Conservation (phyloP, 2,888 invertebrate genomes). For the Drosophila phalerata region DNA sequence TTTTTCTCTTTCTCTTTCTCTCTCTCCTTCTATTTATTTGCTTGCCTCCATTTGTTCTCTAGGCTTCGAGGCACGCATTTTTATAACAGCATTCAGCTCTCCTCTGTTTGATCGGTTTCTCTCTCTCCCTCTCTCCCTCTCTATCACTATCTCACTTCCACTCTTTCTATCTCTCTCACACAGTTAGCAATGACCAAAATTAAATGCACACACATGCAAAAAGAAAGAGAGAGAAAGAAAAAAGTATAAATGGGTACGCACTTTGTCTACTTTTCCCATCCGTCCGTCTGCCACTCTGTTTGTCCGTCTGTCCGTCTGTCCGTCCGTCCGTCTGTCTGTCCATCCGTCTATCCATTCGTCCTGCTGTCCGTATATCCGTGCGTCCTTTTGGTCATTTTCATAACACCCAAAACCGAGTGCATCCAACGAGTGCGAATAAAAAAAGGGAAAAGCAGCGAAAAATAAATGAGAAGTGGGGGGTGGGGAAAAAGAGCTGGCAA, state of each 20-base stretch:
- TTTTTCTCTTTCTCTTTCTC: no score
- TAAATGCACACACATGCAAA: slow-evolving; percentile 4
- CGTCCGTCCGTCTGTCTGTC: slow-evolving; percentile 11
- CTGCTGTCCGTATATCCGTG: neutral
- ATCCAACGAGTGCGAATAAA: neutral
- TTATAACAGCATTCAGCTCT: neutral
- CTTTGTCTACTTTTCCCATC: slow-evolving; percentile 42
- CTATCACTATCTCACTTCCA: neutral
- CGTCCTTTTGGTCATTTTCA: slow-evolving; percentile 45
- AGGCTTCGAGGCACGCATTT: slow-evolving; percentile 1
- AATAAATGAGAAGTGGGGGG: neutral
- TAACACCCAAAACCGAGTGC: slow-evolving; percentile 34
- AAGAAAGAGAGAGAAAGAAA: slow-evolving; percentile 8
- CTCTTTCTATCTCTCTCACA: neutral
- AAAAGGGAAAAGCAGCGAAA: neutral
- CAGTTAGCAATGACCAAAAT: slow-evolving; percentile 8
- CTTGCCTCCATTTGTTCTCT: neutral
- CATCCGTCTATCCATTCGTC: neutral
- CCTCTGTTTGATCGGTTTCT: neutral
- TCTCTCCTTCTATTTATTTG: neutral
- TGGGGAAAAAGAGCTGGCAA: slow-evolving; percentile 31
- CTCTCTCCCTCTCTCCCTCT: neutral
- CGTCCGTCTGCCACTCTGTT: neutral
- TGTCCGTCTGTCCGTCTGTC: slow-evolving; percentile 10
- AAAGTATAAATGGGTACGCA: slow-evolving; percentile 30